Conservation (phyloP, 2,888 invertebrate species). For the Luperina testacea region DNA sequence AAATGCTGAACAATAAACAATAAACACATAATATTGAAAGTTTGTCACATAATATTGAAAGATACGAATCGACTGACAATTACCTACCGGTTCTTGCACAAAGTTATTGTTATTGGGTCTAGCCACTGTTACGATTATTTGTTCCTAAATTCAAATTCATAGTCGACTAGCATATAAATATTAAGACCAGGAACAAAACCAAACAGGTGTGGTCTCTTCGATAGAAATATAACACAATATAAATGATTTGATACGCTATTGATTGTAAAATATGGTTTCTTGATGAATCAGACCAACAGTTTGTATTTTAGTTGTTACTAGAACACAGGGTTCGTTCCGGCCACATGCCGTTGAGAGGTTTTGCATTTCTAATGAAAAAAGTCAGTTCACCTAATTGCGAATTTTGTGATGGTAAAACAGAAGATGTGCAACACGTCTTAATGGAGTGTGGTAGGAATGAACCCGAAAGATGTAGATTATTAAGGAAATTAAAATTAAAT, state of each 20-base stretch:
- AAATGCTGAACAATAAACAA: constrained; percentile 22
- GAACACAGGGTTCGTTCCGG: too few species aligned
- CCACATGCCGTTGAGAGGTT: too few species aligned
- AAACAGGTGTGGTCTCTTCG: constrained; percentile 55
- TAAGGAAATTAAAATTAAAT: too few species aligned
- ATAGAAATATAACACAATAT: constrained; percentile 39
- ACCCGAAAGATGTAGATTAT: too few species aligned
- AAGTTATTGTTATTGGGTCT: constrained; percentile 56
- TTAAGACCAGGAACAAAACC: constrained; percentile 50
- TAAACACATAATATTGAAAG: constrained; percentile 35
- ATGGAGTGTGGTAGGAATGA: too few species aligned
- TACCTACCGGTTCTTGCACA: constrained; percentile 24
- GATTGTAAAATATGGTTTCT: constrained; percentile 65
- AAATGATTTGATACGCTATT: constrained; percentile 52
- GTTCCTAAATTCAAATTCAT: constrained; percentile 44
- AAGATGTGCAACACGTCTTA: too few species aligned
- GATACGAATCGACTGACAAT: constrained; percentile 28
- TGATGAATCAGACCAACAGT: constrained; percentile 45
- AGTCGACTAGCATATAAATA: constrained; percentile 54
- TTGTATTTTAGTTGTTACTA: background rate
- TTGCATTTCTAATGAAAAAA: too few species aligned
- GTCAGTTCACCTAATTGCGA: too few species aligned
- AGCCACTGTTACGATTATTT: constrained; percentile 43
- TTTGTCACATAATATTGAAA: constrained; percentile 36
- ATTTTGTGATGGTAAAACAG: too few species aligned